Evolutionary conservation across 2,113 vertebrate genomes (phyloP), one percentile per base, ranked within the genome.

Genomic region (Bos indicus): DNA sequence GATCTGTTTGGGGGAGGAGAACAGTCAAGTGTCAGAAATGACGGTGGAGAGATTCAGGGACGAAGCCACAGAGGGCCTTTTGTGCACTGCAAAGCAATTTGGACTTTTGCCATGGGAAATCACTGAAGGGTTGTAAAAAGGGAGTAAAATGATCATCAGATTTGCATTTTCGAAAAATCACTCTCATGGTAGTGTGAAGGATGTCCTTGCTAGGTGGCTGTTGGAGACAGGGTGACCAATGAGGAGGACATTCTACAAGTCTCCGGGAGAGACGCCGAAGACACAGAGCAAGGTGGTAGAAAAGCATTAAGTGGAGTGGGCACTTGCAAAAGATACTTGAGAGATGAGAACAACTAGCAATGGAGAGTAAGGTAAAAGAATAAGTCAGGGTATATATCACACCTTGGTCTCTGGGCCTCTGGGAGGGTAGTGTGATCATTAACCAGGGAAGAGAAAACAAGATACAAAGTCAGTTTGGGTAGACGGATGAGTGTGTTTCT

Each of bases 121-220:
- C 97, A 97, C 96, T 91, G 94, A 97, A 92, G 93, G 85, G 97
- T 91, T 95, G 43, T 97, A 96, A 98, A 96, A 97, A 88, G 64
- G 95, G 95, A 96, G 94, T 94, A 84, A 97, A 97, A 94, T 71
- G 91, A 97, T 94, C 94, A 95, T 97, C 96, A 94, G 81, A 97
- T 98, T 97, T 97, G 97, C 97, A 98, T 97, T 97, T 98, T 88
- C 95, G 67, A 96, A 97, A 95, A 97, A 97, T 97, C 91, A 86
- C 94, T 97, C 96, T 97, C 91, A 26, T 43, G 93, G 82, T 36
- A 80, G 90, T 95, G 88, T 97, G 93, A 97, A 96, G 95, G 96
- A 93, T 96, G 94, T 94, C 91, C 90, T 97, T 98, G 95, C 36
- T 46, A 48, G 85, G 90, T 40, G 85, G 88, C 71, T 85, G 84